Evolutionary conservation across 2,888 invertebrate species (phyloP).

Genomic region (Pterobdella sp.): DNA sequence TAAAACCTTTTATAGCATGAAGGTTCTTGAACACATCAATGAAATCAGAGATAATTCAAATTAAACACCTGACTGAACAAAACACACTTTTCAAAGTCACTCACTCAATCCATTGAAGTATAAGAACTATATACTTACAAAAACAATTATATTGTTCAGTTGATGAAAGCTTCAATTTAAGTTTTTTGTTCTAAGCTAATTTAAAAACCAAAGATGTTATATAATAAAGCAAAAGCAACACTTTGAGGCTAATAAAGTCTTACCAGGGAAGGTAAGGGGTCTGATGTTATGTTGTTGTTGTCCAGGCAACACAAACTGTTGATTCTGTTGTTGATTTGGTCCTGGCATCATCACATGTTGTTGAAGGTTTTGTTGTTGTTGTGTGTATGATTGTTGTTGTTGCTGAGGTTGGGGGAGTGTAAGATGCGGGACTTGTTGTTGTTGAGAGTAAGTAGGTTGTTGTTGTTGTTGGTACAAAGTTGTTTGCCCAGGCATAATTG

Average conservation of each 20-base stretch:
- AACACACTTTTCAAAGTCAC: no score
- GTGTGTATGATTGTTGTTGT: constrained; percentile 15
- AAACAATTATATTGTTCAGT: no score
- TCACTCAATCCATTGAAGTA: no score
- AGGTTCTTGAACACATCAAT: no score
- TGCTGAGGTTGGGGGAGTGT: constrained; percentile 4
- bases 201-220: no score
- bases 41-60: no score
- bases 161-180: no score
- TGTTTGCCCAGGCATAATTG: neutral
- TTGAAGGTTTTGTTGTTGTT: constrained; percentile 20
- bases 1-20: no score
- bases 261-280: constrained; percentile 13
- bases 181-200: no score
- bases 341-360: constrained; percentile 11
- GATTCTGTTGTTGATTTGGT: constrained; percentile 1
- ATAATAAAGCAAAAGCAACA: no score
- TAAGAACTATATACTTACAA: no score
- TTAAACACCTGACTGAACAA: no score
- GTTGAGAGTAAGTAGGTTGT: constrained; percentile 19
- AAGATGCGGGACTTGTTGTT: constrained; percentile 18
- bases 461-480: constrained; percentile 22
- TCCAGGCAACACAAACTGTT: constrained; percentile 6
- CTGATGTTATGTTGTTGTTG: constrained; percentile 8
- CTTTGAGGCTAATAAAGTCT: neutral